Evolutionary conservation across 1,140 invertebrate genomes (phyloP), one percentile per base, ranked within the genome.

Genomic region (Brachionus paranguensis): DNA sequence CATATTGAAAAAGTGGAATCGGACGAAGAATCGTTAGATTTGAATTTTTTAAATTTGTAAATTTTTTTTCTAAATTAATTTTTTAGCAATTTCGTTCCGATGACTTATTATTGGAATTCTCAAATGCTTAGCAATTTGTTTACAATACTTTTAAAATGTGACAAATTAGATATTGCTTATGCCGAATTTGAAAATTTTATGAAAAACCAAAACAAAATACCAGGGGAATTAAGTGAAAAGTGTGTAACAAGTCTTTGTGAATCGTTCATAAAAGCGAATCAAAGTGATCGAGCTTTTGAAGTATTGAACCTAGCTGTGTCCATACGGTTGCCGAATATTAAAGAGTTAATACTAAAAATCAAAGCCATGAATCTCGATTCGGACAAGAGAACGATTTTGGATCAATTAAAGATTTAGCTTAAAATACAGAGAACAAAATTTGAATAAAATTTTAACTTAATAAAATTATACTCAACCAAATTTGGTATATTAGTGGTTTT

Each of bases 71-170:
- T 37, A 37, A 43, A 17, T 43, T 72, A 41, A 47, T 41, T 72
- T 72, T 72, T 45, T 10, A 72, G 68, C 2, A 20, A 43, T 72
- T 43, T 1, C 17, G 33, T 24, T 11, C 76, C 33, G 29, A 20
- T 11, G n/a, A 33, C n/a, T 27, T 81, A 81, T 45, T 14, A 60
- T 33, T 81, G 78, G 78, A 37, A 81, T 47, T 20, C 24, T 12
- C 60, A 81, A 68, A 81, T 81, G 78, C 43, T 81, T 7, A 81
- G 53, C 29, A 81, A 81, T 17, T 81, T 81, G n/a, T 64, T 81
- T 12, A 81, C 12, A 14, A 55, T 81, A 12, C 14, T 60, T 4
- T 14, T 81, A 45, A 60, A 45, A 43, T 29, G 37, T 17, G 60
- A 64, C 6, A 81, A 81, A 12, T 47, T 81, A 12, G 53, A 81